Percentiles rank a stretch among this genome's conserved stretches.
Conservation (phyloP, 2,113 vertebrate genomes). For the Lepidothrix coronata region DNA sequence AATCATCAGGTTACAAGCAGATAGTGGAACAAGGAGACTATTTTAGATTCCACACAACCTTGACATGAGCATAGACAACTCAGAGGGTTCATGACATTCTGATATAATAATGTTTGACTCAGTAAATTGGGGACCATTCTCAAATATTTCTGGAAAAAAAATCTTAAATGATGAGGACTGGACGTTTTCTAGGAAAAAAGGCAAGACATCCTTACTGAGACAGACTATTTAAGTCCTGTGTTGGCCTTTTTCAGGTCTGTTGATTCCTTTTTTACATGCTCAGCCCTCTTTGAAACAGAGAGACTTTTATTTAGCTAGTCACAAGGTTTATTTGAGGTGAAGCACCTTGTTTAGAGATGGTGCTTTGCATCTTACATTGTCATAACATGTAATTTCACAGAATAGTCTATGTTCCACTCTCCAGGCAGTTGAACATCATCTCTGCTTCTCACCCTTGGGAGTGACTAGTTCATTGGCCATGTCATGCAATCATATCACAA, state of each 20-base stretch:
- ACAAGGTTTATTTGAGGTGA: background rate
- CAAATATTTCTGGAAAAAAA: background rate
- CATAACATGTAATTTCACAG: background rate
- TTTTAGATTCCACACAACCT: background rate
- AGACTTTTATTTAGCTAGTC: background rate
- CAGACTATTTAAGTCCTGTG: background rate
- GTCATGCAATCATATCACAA: conserved; percentile 48
- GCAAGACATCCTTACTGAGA: background rate
- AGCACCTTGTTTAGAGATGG: background rate
- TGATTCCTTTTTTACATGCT: background rate
- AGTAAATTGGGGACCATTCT: background rate
- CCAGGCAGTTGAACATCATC: background rate
- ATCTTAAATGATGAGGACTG: background rate
- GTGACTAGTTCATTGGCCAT: conserved; percentile 17
- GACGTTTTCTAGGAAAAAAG: background rate
- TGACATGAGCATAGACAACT: background rate
- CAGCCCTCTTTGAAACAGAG: background rate
- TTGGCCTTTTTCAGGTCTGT: background rate
- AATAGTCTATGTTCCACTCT: background rate
- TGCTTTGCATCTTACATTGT: background rate
- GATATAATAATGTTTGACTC: background rate
- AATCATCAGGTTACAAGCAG: background rate
- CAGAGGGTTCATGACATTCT: background rate
- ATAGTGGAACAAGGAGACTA: background rate
- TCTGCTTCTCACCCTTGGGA: conserved; percentile 23